A percentile compares a stretch with the other conserved stretches of the same genome.
Evolutionary conservation across 2,113 vertebrate species (phyloP).

Genomic region (Callocephalon fimbriatum): DNA sequence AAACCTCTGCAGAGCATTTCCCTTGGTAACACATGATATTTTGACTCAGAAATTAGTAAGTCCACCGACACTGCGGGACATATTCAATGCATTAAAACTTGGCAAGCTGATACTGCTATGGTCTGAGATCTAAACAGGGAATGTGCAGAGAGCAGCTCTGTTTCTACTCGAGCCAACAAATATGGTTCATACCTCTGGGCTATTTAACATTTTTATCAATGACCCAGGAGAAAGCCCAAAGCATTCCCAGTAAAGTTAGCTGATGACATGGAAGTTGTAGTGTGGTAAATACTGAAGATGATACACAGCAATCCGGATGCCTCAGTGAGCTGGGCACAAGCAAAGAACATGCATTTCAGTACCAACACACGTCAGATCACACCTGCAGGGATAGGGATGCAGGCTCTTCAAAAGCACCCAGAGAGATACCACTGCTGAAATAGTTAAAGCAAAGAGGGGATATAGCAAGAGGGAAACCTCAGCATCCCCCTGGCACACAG

Average conservation of each 20-base stretch:
- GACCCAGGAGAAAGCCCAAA: constrained; percentile 15
- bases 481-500: neutral
- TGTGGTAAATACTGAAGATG: neutral
- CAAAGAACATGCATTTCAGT: neutral
- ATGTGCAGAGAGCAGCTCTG: neutral
- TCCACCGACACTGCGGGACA: neutral
- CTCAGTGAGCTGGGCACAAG: neutral
- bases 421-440: neutral
- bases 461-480: neutral
- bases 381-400: neutral
- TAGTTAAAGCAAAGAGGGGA: neutral
- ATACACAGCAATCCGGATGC: neutral
- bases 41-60: neutral
- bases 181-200: neutral
- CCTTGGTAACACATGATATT: neutral
- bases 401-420: neutral
- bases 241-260: neutral
- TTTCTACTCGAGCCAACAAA: constrained; percentile 49
- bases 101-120: neutral
- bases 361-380: neutral
- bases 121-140: neutral
- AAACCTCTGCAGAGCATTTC: neutral
- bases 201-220: constrained; percentile 38
- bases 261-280: constrained; percentile 21
- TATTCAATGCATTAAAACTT: constrained; percentile 43